These are phyloP conservation scores for Leptinotarsa undecemlineata DNA, from an alignment of 1,140 invertebrate species.

Conservation along the genomic window DNA sequence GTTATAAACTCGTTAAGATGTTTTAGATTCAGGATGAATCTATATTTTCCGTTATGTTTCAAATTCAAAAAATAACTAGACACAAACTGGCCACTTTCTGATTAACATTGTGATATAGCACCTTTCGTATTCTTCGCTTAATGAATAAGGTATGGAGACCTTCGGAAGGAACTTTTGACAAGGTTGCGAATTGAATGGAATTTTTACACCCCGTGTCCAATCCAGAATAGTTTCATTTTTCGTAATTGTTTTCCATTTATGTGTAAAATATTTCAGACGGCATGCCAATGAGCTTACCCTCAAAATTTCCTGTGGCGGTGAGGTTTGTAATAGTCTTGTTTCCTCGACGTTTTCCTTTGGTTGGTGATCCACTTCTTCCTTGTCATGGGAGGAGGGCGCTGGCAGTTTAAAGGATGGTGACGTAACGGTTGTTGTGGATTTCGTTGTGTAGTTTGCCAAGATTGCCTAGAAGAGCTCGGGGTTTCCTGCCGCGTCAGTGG, in stretches of 20 bases:
- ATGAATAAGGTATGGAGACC: background rate
- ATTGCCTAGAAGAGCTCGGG: background rate
- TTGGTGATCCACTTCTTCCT: background rate
- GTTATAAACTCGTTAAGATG: constrained; percentile 44
- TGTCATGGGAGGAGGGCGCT: background rate
- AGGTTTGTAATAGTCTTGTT: too few relatives aligned
- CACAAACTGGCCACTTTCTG: constrained; percentile 38
- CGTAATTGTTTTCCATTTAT: too few relatives aligned
- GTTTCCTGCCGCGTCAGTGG: background rate
- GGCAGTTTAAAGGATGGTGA: background rate
- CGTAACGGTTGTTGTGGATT: background rate
- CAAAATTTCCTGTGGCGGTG: too few relatives aligned
- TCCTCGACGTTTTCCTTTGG: background rate
- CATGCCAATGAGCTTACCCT: too few relatives aligned
- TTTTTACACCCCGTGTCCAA: constrained; percentile 16
- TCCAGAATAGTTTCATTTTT: background rate
- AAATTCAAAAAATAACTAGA: constrained; percentile 43
- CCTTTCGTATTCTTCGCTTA: constrained; percentile 4
- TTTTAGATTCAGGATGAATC: constrained; percentile 49
- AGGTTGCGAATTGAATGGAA: constrained; percentile 21
- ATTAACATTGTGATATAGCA: constrained; percentile 3
- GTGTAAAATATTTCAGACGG: too few relatives aligned
- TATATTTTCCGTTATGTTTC: constrained; percentile 42
- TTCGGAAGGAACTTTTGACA: constrained; percentile 12
- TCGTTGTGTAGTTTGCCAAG: background rate